A percentile compares a stretch with the other conserved stretches of the same genome.
Conservation (phyloP, 2,888 invertebrate species). For the Acanthoscelides obtectus region DNA sequence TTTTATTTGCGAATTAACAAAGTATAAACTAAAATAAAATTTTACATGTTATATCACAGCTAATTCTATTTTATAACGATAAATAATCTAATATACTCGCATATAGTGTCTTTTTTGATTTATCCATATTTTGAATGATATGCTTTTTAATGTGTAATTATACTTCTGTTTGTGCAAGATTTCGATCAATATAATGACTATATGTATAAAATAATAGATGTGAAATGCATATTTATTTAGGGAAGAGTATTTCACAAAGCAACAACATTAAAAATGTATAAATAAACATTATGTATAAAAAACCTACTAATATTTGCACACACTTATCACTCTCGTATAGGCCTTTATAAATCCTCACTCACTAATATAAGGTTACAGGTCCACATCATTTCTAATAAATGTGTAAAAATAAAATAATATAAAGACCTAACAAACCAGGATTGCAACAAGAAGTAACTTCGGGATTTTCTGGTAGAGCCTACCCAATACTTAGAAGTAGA, state of each 20-base stretch:
- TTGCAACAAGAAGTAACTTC: too few species aligned
- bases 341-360: background rate
- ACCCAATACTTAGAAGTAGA: too few species aligned
- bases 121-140: constrained; percentile 1
- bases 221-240: background rate
- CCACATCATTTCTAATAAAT: too few species aligned
- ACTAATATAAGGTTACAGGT: background rate
- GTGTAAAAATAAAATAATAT: too few species aligned
- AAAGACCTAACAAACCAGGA: too few species aligned
- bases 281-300: background rate
- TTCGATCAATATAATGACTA: background rate
- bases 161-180: background rate
- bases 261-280: background rate
- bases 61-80: constrained; percentile 31
- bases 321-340: background rate
- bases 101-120: constrained; percentile 21
- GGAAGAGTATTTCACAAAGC: background rate
- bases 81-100: constrained; percentile 12
- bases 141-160: background rate
- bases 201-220: background rate
- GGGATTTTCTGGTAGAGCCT: too few species aligned
- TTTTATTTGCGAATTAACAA: constrained; percentile 31
- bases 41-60: constrained; percentile 37
- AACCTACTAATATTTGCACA: background rate
- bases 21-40: constrained; percentile 27